Evolutionary conservation across 2,888 invertebrate genomes (phyloP), one percentile per base, ranked within the genome.

Genomic region (Archips xylosteana): DNA sequence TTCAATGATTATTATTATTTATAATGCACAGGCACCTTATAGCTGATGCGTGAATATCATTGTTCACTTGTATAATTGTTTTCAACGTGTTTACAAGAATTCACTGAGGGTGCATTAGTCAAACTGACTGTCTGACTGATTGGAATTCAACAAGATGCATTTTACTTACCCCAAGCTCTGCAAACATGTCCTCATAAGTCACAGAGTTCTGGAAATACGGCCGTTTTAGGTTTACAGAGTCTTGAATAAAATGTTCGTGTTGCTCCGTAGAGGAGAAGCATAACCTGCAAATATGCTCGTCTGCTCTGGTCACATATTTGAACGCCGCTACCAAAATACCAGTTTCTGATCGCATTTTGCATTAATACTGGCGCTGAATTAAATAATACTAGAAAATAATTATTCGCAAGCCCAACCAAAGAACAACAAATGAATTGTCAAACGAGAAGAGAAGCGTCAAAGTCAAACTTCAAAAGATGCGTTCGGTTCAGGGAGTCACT

Each of bases 221-320:
- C 51, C 79, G 83, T 64, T 87, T 79, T n/a, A 92, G 74, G 2
- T 70, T 78, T 0, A 86, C 80, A 64, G 39, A 75, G 47, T 90
- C 89, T 13, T 89, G 85, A 32, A 93, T 72, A 4, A 77, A 79
- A 12, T 87, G 76, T 77, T 82, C 84, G 75, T 81, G 75, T 0
- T 79, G 76, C 34, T 84, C 80, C 0, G 87, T 88, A 2, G 79
- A 75, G 75, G 81, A 79, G 75, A 92, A 89, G 87, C 93, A 93
- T 86, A 93, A 88, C 87, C 92, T 92, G 78, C 93, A 93, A 79
- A 92, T 76, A 39, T 86, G 80, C 62, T 84, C 83, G 32, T 82
- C 80, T 68, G 88, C 86, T 4, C 87, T 87, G 12, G 86, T 80
- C 3, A 92, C 63, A 69, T 82, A 92, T 75, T 85, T 88, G n/a